Percentiles rank a stretch among this genome's conserved stretches.
phyloP scores from a whole-genome alignment of 1,140 invertebrate species.

The Ridgeia piscesae region DNA sequence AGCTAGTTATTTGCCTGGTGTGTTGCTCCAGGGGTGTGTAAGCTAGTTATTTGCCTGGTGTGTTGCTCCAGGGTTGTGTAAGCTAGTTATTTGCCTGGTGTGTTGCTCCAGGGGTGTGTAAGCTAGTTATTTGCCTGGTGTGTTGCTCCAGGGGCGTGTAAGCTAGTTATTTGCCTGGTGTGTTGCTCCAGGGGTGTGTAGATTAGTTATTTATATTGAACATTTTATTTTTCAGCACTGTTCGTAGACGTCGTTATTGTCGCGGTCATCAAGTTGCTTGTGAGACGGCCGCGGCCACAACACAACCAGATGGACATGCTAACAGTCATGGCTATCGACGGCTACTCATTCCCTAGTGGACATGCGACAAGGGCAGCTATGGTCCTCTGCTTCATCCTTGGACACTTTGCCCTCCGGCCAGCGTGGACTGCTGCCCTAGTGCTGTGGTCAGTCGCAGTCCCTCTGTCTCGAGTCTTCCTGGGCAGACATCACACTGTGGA shows the following conservation, averaged over 20 bases:
- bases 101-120: too few relatives aligned
- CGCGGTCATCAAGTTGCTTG: conserved; percentile 77
- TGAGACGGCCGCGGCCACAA: conserved; percentile 74
- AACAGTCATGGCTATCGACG: conserved; percentile 71
- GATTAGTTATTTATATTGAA: too few relatives aligned
- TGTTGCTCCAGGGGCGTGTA: too few relatives aligned
- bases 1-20: too few relatives aligned
- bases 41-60: too few relatives aligned
- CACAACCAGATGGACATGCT: conserved; percentile 69
- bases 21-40: too few relatives aligned
- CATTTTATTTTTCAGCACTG: conserved; percentile 69
- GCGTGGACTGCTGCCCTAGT: conserved; percentile 60
- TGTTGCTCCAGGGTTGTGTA: too few relatives aligned
- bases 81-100: too few relatives aligned
- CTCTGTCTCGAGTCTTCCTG: conserved; percentile 76
- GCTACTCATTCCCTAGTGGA: conserved; percentile 94
- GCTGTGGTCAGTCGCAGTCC: conserved; percentile 75
- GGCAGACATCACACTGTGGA: conserved; percentile 86
- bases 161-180: too few relatives aligned
- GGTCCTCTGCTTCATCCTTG: conserved; percentile 65
- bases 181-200: too few relatives aligned
- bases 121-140: too few relatives aligned
- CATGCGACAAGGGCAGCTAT: conserved; percentile 86
- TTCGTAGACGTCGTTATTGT: conserved; percentile 83
- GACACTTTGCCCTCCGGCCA: conserved; percentile 34